Evolutionary conservation across 2,113 vertebrate genomes (phyloP).

Genomic region (Phaetusa simplex): DNA sequence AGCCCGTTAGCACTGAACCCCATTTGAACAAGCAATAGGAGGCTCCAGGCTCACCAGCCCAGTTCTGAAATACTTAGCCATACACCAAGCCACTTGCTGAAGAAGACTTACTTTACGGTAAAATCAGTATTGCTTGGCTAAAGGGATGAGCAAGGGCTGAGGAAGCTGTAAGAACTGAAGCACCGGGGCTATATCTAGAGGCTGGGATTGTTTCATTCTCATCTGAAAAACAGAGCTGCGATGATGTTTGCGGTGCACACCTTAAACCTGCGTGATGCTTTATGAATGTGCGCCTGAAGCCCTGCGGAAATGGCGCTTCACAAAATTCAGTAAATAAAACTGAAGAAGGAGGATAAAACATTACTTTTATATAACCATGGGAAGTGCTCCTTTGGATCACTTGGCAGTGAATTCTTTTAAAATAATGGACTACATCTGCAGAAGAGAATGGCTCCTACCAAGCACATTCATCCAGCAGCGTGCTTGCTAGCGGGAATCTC

Average conservation of each 20-base stretch:
- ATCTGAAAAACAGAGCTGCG: background rate
- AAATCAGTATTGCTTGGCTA: background rate
- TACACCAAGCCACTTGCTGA: background rate
- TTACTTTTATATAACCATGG: background rate
- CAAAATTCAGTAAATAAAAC: conserved; percentile 2
- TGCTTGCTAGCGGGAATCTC: conserved; percentile 4
- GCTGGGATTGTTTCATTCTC: background rate
- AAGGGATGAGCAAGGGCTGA: background rate
- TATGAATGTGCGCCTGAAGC: rapidly evolving
- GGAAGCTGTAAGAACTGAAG: background rate
- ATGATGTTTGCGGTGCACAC: background rate
- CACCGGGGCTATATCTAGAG: background rate
- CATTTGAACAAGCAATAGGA: background rate
- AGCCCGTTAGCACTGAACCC: background rate
- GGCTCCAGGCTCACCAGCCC: background rate
- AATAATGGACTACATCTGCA: conserved; percentile 30
- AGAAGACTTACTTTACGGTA: background rate
- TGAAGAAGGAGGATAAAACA: background rate
- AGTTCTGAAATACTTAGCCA: background rate
- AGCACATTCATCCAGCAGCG: background rate
- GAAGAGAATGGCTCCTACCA: background rate
- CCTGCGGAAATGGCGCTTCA: background rate
- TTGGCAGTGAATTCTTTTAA: conserved; percentile 1
- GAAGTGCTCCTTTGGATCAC: background rate
- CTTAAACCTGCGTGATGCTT: background rate